Evolutionary conservation across 2,888 invertebrate species (phyloP).

Genomic region (Antitype chi): DNA sequence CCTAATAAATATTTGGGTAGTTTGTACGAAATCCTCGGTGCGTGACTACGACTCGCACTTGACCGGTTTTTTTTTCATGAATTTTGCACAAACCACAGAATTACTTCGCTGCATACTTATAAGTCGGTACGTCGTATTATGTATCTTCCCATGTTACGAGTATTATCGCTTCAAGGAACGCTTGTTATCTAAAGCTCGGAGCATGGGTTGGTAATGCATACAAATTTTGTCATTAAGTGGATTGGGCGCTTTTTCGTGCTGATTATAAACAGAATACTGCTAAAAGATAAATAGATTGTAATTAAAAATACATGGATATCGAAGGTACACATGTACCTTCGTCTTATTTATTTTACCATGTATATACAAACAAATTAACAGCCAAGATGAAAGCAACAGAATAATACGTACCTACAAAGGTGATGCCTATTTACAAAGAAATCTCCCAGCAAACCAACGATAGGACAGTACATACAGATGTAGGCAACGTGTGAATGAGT

Average conservation of each 20-base stretch:
- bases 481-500: too few relatives aligned
- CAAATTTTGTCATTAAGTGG: constrained; percentile 44
- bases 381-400: too few relatives aligned
- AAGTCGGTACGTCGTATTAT: not conserved
- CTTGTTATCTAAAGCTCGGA: constrained; percentile 38
- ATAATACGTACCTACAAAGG: too few relatives aligned
- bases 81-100: not conserved
- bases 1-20: too few relatives aligned
- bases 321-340: not conserved
- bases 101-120: not conserved
- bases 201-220: constrained; percentile 50
- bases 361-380: too few relatives aligned
- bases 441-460: too few relatives aligned
- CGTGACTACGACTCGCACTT: too few relatives aligned
- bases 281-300: not conserved
- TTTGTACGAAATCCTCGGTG: too few relatives aligned
- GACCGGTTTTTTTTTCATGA: not conserved
- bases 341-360: not conserved
- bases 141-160: not conserved
- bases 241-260: constrained; percentile 20
- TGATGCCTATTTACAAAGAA: too few relatives aligned
- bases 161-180: constrained; percentile 31
- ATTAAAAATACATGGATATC: not conserved
- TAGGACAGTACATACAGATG: too few relatives aligned
- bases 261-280: constrained; percentile 8